Evolutionary conservation across 64 coral and sea anemone genomes (phyloP).

Genomic region (Pocillopora damicornis): DNA sequence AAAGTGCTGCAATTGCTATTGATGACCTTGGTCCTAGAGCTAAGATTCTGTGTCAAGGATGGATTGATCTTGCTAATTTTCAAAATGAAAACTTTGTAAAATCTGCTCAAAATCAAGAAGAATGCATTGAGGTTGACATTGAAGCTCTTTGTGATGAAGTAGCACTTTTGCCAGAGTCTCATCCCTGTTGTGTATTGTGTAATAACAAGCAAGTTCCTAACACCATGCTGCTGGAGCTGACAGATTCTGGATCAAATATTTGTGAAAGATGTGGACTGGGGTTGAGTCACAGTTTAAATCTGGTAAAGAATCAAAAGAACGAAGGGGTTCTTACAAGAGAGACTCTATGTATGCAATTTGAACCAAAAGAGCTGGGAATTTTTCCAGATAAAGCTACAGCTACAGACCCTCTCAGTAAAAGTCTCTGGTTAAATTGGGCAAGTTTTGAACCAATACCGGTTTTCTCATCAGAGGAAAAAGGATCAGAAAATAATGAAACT

Average conservation of each 20-base stretch:
- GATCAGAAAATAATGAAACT: neutral
- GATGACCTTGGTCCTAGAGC: neutral
- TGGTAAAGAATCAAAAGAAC: conserved; percentile 27
- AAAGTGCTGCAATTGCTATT: neutral
- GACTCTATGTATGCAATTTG: conserved; percentile 26
- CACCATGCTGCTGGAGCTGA: neutral
- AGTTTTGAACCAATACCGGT: conserved; percentile 41
- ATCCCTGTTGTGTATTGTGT: conserved; percentile 61
- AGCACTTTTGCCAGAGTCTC: conserved; percentile 11
- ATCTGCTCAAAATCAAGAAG: neutral
- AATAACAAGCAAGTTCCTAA: neutral
- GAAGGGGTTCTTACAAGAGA: conserved; percentile 32
- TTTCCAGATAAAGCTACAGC: conserved; percentile 26
- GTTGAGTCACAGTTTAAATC: conserved; percentile 11
- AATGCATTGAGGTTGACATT: conserved; percentile 24
- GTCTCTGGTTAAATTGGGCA: conserved; percentile 72
- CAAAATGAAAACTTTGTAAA: neutral
- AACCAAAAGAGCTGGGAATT: conserved; percentile 11
- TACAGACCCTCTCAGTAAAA: conserved; percentile 73
- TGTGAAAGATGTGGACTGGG: conserved; percentile 62
- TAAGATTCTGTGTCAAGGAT: conserved; percentile 35
- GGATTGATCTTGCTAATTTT: conserved; percentile 13
- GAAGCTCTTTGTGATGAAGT: conserved; percentile 13
- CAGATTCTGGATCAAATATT: neutral
- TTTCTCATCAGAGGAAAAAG: neutral